Evolutionary conservation across 2,797 vertebrate species (phyloP).

Genomic region (Poeciliopsis gracilis): DNA sequence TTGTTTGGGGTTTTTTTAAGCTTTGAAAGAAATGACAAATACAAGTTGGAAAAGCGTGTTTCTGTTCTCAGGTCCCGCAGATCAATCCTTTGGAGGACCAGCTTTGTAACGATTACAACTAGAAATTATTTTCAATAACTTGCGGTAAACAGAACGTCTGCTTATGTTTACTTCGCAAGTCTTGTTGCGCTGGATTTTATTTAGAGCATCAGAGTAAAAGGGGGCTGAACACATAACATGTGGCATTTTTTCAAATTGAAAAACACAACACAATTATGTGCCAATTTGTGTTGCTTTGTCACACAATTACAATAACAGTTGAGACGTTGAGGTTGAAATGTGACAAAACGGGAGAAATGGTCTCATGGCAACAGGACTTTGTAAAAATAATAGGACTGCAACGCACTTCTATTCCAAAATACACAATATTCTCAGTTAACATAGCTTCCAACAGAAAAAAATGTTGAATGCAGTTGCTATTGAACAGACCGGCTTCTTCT

Average conservation of each 20-base stretch:
- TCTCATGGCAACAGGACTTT: neutral
- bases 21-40: neutral
- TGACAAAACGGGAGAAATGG: neutral
- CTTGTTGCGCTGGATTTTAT: neutral
- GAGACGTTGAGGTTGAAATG: too few relatives aligned
- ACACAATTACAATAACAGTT: too few relatives aligned
- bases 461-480: neutral
- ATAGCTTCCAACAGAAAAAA: neutral
- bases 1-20: neutral
- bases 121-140: neutral
- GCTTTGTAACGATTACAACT: neutral
- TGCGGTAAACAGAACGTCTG: neutral
- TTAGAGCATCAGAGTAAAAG: neutral
- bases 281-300: too few relatives aligned
- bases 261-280: neutral
- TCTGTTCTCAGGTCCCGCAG: neutral
- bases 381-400: neutral
- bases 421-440: neutral
- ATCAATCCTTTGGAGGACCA: neutral
- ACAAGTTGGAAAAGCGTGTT: neutral
- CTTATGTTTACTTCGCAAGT: neutral
- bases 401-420: neutral
- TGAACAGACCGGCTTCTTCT: slow-evolving; percentile 16
- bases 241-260: neutral
- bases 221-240: neutral